Conservation (phyloP, 2,888 invertebrate genomes). For the Pasiphila rectangulata region DNA sequence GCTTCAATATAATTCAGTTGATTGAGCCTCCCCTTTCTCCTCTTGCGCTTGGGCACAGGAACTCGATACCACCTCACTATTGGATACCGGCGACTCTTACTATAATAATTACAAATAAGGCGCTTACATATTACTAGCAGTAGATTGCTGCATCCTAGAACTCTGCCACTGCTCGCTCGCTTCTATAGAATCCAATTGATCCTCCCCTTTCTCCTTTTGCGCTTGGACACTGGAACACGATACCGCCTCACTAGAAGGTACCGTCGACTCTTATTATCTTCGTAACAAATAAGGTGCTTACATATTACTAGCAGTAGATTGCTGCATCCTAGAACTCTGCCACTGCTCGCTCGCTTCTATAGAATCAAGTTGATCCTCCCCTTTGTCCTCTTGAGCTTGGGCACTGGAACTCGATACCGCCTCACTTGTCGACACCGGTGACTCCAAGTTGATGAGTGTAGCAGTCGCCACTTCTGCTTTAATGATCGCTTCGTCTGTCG, state of each 20-base stretch:
- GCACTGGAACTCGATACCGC: conserved; percentile 40
- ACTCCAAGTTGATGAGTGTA: conserved; percentile 69
- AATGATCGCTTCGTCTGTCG: conserved; percentile 58
- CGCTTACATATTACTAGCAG: too few relatives aligned
- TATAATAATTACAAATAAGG: too few relatives aligned
- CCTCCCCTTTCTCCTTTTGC: conserved; percentile 44
- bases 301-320: conserved; percentile 61
- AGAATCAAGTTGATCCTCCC: conserved; percentile 69
- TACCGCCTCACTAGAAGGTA: conserved; percentile 48
- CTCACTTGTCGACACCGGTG: conserved; percentile 57
- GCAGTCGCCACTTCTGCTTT: conserved; percentile 66
- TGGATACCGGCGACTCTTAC: too few relatives aligned
- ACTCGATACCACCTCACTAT: conserved; percentile 46
- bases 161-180: conserved; percentile 67
- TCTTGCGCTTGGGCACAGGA: conserved; percentile 35
- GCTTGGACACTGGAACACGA: conserved; percentile 37
- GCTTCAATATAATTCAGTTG: conserved; percentile 72
- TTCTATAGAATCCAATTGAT: conserved; percentile 72
- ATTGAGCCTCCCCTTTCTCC: conserved; percentile 53
- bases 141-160: conserved; percentile 62
- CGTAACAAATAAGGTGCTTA: too few relatives aligned
- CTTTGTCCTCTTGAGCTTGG: conserved; percentile 32
- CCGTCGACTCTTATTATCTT: too few relatives aligned
- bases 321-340: conserved; percentile 62
- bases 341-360: conserved; percentile 71